Evolutionary conservation across 2,888 invertebrate species (phyloP), one percentile per base, ranked within the genome.

Genomic region (Eumacrocentrus americanus): DNA sequence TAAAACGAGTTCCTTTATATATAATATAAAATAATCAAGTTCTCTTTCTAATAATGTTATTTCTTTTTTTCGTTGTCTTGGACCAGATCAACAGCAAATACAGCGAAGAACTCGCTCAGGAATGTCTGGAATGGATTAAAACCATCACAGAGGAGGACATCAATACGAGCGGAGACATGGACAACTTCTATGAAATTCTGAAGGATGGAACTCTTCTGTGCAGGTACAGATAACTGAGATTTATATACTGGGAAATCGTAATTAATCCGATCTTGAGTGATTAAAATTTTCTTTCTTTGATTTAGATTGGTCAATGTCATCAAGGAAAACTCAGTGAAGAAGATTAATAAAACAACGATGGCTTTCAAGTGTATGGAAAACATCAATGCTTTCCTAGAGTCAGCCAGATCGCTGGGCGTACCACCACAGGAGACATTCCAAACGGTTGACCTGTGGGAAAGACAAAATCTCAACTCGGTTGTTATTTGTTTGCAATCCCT

Each of bases 341-440:
- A 95, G 83, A 88, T 98, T 71, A 97, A 98, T 82, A 79, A 80
- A 29, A 91, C 91, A 60, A 88, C 89, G 77, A 91, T 95, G 90
- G 95, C 94, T 61, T 98, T 98, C 83, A 97, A 97, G 79, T 95
- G 95, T 83, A 98, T 98, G 98, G 98, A 98, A 83, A 98, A 98
- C 81, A 98, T 98, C 72, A 95, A 95, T 82, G 92, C 91, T 22
- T 97, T 98, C 83, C 83, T 95, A 61, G 92, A 91, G 68, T 90
- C 90, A 7, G 94, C 92, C 58, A 89, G 88, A 77, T 87, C 86
- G 60, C 85, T 96, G 66, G 98, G 98, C 38, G 96, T 99, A 2
- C 93, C 94, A 0, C 90, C 93, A 18, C 92, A 94, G 78, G 98
- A 98, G 83, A 91, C 93, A 50, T 98, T 98, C 88, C 95, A 97